Evolutionary conservation across 2,888 invertebrate genomes (phyloP), one percentile per base, ranked within the genome.

Genomic region (Drosophila falleni): DNA sequence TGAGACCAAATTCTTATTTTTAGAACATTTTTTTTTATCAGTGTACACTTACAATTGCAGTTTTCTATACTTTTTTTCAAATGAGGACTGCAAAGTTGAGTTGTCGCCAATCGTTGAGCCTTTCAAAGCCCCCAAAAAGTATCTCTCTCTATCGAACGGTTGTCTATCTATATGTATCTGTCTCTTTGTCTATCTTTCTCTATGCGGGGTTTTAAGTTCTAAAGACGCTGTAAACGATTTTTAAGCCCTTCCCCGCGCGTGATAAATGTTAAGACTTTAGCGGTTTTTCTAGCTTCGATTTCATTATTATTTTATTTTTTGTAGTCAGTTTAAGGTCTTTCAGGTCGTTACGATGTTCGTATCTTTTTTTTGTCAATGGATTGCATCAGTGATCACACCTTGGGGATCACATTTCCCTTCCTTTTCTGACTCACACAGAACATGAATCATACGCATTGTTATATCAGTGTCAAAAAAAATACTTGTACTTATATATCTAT

Each of bases 221-320:
- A 85, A 88, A 88, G 88, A 85, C 84, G 84, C 87, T 85, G 87
- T 80, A 85, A 85, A 81, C 84, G 84, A 83, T 85, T 85, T 85
- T 85, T 85, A 85, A 85, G 88, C 87, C 87, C 71, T 33, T 35
- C n/a, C 13, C 41, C 42, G 79, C 82, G 86, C 83, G 88, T 83
- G 83, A 87, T 83, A 78, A 58, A 59, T 50, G 15, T 44, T 44
- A 56, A 56, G 55, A 54, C 54, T 54, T 35, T 50, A n/a, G 16
- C n/a, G 19, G 49, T 19, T 49, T 49, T 35, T 33, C 19, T 13
- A 19, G 50, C 33, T 33, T 31, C 49, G 13, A 26, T 37, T 56
- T 8, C 37, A 6, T 33, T 16, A 23, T 13, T 5, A 26, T 46
- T 49, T n/a, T 16, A 6, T 49, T 58, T 46, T 47, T 37, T 23